These are phyloP conservation scores for Yponomeuta cagnagella DNA, from an alignment of 2,888 invertebrate genomes.

Conservation along the genomic window DNA sequence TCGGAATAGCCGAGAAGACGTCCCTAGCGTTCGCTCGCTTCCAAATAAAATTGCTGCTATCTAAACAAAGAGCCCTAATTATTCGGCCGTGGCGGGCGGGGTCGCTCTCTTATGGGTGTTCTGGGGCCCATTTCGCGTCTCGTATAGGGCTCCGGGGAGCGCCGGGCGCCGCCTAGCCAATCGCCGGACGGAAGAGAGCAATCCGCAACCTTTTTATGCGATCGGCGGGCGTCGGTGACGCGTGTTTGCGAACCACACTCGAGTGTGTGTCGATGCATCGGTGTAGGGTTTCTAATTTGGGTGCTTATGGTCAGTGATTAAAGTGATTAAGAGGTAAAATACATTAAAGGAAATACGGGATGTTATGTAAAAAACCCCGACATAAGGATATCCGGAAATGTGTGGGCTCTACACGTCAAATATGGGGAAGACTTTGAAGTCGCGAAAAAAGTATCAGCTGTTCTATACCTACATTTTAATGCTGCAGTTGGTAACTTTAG, in stretches of 20 bases:
- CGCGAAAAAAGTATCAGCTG: too few species aligned
- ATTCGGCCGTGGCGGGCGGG: constrained; percentile 79
- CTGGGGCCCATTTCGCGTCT: constrained; percentile 80
- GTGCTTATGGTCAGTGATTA: neutral
- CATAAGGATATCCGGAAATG: too few species aligned
- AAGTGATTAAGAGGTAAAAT: neutral
- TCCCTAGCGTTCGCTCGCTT: constrained; percentile 72
- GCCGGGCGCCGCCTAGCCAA: constrained; percentile 79
- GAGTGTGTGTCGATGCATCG: neutral
- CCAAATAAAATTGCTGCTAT: constrained; percentile 78
- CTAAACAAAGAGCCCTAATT: constrained; percentile 80
- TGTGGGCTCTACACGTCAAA: too few species aligned
- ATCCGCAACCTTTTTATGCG: constrained; percentile 76
- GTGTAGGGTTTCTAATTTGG: neutral
- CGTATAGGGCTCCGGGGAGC: constrained; percentile 78
- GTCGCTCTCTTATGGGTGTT: constrained; percentile 82
- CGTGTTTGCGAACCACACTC: constrained; percentile 14
- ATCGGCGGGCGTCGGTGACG: constrained; percentile 44
- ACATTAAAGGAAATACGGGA: too few species aligned
- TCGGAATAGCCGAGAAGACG: constrained; percentile 70
- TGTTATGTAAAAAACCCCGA: too few species aligned
- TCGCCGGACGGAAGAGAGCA: constrained; percentile 74
- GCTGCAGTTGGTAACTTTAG: too few species aligned
- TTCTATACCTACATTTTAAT: too few species aligned
- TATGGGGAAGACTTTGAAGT: too few species aligned